Base-by-base conservation (phyloP, 2,113 vertebrate species). In the Cyprinodon tularosa region DNA sequence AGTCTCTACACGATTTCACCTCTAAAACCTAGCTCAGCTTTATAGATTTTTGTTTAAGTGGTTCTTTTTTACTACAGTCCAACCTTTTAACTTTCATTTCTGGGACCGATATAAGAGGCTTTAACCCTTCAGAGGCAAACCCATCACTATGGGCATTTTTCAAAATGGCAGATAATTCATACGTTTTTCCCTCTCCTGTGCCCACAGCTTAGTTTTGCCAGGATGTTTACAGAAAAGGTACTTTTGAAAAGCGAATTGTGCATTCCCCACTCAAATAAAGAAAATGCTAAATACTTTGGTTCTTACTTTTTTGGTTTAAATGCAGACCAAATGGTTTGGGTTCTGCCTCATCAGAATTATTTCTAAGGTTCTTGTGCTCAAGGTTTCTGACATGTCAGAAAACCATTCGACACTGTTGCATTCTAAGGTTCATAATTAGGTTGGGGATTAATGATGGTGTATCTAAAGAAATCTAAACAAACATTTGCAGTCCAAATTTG, bases 11-110 rank as follows among this genome's bases (percentile, higher is more conserved):
- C 48, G 48, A 53, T 20, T 53, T 53, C 48, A 53, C 48, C 48
- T 53, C 48, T 53, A 53, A 53, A 17, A 53, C 48, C 15, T 6
- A 20, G 48, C 48, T 53, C 48, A 53, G 48, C 48, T 53, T 53
- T 53, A 53, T 53, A 53, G 48, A 53, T 53, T 53, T 53, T 53
- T 20, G 15, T 53, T 85, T 69, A 81, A 85, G 70, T 22, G n/a
- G 4, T 39, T 64, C 72, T 62, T 82, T 50, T 50, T 50, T 50
- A 53, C 48, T 53, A 53, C 48, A 53, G 48, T 15, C 5, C 48
- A 20, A 17, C 48, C 48, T 53, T 53, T 53, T 53, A 53, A 53
- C 48, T 20, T 53, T 53, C 48, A 53, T 17, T 53, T 53, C 17
- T 53, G 13, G 48, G 48, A 17, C 48, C 48, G 17, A 5, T 15